A percentile compares a stretch with the other conserved stretches of the same genome.
Evolutionary conservation across 2,888 invertebrate genomes (phyloP).

Genomic region (Pogonocherus hispidulus): DNA sequence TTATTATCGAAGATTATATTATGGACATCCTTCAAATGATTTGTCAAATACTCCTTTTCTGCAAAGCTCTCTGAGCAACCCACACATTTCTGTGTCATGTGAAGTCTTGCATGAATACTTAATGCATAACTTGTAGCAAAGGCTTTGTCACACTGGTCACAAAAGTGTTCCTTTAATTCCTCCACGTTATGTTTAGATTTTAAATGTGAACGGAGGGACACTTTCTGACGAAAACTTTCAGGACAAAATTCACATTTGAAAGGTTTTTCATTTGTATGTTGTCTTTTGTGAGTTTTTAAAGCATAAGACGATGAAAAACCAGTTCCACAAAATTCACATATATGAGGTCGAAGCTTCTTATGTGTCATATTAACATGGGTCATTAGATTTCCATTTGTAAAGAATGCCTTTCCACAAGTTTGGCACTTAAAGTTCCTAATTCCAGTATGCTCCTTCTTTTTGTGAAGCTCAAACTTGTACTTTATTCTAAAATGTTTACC

Average conservation of each 20-base stretch:
- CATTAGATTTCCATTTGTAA: constrained; percentile 51
- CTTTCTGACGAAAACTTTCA: constrained; percentile 57
- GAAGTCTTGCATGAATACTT: constrained; percentile 55
- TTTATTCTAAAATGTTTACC: constrained; percentile 57
- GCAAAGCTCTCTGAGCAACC: constrained; percentile 54
- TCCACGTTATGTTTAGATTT: constrained; percentile 58
- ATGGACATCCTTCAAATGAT: constrained; percentile 45
- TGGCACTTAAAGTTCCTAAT: constrained; percentile 56
- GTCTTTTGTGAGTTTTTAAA: constrained; percentile 54
- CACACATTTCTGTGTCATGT: constrained; percentile 50
- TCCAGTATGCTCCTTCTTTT: constrained; percentile 59
- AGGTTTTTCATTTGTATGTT: constrained; percentile 58
- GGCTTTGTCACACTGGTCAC: constrained; percentile 55
- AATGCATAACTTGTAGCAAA: constrained; percentile 55
- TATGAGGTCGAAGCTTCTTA: constrained; percentile 52
- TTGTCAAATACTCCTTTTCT: constrained; percentile 47
- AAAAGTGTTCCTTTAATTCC: constrained; percentile 52
- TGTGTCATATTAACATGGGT: constrained; percentile 55
- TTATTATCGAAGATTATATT: constrained; percentile 21
- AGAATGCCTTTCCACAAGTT: constrained; percentile 55
- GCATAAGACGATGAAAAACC: constrained; percentile 56
- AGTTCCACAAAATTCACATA: constrained; percentile 54
- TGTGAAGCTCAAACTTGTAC: constrained; percentile 58
- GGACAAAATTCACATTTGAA: constrained; percentile 53
- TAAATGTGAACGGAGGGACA: constrained; percentile 58